A percentile compares a stretch with the other conserved stretches of the same genome.
These are phyloP conservation scores for Myotis davidii DNA, from an alignment of 2,113 vertebrate species.

Conservation along the genomic window DNA sequence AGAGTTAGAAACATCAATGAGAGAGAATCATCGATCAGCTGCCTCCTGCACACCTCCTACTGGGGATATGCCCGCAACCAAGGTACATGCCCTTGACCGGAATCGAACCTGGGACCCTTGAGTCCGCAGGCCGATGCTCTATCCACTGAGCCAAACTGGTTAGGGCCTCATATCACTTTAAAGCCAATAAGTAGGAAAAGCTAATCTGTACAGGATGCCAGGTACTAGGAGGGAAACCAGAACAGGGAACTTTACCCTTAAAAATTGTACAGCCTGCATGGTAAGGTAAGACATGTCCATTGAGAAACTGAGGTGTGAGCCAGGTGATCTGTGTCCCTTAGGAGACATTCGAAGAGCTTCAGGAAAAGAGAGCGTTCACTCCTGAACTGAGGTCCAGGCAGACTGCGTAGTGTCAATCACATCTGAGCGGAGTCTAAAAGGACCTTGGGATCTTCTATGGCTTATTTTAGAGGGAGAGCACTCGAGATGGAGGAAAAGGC, in stretches of 20 bases:
- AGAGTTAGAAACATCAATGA: no score
- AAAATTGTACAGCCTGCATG: accelerated
- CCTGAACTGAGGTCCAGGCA: neutral
- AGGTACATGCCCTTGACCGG: no score
- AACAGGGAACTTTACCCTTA: neutral
- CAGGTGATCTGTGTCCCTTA: accelerated
- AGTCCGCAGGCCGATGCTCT: no score
- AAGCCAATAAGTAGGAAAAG: neutral
- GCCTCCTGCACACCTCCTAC: no score
- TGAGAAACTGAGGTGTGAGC: neutral
- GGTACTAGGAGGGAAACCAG: neutral
- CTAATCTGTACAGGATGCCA: neutral
- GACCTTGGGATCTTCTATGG: neutral
- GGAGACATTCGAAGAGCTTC: neutral
- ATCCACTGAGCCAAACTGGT: no score
- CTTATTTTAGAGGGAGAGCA: neutral
- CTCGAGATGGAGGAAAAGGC: neutral
- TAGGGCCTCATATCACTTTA: neutral
- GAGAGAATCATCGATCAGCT: no score
- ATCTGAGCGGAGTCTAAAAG: neutral
- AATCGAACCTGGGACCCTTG: no score
- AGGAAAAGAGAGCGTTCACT: accelerated
- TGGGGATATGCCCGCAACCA: no score
- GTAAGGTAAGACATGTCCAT: neutral
- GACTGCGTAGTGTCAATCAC: accelerated